A percentile compares a stretch with the other conserved stretches of the same genome.
phyloP scores from a whole-genome alignment of 1,140 invertebrate species.

The Fopius arisanus region DNA sequence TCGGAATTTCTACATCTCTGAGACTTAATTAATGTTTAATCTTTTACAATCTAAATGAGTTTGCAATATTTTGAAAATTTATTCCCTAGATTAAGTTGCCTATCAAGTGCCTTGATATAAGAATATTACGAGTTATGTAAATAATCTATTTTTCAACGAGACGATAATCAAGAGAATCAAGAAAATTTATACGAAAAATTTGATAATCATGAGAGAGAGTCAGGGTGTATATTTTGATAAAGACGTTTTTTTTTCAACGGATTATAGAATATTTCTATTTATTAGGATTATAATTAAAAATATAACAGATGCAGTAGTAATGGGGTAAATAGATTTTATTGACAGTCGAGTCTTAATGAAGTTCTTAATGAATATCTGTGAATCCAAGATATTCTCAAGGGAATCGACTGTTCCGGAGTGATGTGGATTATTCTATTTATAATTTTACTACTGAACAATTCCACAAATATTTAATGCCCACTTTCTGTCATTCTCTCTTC shows the following conservation, averaged over 20 bases:
- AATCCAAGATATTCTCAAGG: too few relatives aligned
- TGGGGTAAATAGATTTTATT: too few relatives aligned
- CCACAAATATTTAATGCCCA: background rate
- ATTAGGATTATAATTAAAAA: background rate
- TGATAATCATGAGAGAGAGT: background rate
- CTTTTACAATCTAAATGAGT: background rate
- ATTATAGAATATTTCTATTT: slow-evolving; percentile 5
- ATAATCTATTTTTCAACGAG: slow-evolving; percentile 1
- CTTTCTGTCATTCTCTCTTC: background rate
- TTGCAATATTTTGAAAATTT: slow-evolving; percentile 14
- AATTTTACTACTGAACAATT: background rate
- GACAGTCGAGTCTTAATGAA: too few relatives aligned
- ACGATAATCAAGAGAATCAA: background rate
- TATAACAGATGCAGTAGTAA: background rate
- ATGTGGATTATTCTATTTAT: background rate
- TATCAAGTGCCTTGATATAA: background rate
- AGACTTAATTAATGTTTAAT: background rate
- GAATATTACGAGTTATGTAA: background rate
- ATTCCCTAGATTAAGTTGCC: background rate
- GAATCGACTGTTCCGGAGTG: background rate
- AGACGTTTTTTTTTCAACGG: background rate
- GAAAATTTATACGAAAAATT: background rate
- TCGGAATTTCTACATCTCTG: background rate
- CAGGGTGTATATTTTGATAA: slow-evolving; percentile 21
- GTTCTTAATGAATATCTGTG: too few relatives aligned